Conservation (phyloP, 2,113 vertebrate genomes). For the Otolemur garnettii region DNA sequence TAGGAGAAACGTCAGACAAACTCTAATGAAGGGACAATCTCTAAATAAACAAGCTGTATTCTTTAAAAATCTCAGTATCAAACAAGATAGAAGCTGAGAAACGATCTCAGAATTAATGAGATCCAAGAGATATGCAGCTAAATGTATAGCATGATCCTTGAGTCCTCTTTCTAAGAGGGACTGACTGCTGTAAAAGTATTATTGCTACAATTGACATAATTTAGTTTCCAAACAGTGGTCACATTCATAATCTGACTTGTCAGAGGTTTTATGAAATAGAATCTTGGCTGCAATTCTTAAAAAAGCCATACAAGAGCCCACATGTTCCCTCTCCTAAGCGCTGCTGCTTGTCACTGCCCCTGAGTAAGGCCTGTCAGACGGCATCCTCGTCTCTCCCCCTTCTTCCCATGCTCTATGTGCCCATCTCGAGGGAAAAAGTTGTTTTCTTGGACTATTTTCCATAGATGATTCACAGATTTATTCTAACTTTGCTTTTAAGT, state of each 20-base stretch:
- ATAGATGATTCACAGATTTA: neutral
- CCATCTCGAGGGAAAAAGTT: neutral
- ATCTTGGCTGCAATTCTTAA: neutral
- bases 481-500: neutral
- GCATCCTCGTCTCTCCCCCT: neutral
- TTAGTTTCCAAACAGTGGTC: neutral
- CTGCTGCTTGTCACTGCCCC: neutral
- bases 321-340: neutral
- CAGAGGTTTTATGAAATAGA: neutral
- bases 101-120: neutral
- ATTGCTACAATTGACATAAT: neutral
- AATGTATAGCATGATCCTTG: neutral
- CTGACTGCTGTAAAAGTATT: constrained; percentile 3
- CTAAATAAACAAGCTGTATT: neutral
- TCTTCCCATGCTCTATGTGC: neutral
- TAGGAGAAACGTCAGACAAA: neutral
- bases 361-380: neutral
- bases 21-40: neutral
- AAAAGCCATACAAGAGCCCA: neutral
- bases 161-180: neutral
- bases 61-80: neutral
- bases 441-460: neutral
- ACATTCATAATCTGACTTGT: neutral
- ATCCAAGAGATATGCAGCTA: neutral
- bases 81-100: neutral